Evolutionary conservation across 2,888 invertebrate species (phyloP).

Genomic region (Oscheius onirici): DNA sequence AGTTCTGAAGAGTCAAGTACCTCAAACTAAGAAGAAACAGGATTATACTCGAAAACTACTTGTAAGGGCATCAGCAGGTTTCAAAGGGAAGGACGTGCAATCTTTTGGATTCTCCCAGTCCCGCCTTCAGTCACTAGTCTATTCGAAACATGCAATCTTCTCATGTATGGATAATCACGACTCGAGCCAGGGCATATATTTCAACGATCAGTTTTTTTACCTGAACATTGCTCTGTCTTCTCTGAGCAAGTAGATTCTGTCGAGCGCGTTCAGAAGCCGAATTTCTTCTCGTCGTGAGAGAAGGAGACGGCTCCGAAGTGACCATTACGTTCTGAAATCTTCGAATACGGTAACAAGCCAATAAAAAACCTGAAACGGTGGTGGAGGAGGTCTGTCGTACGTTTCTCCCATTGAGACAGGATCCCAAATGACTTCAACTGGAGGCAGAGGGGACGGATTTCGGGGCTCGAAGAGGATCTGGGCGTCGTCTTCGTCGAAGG

Average conservation of each 20-base stretch:
- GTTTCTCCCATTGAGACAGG: background rate
- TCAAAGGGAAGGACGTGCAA: too few species aligned
- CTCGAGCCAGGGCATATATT: background rate
- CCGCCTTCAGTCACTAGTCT: too few species aligned
- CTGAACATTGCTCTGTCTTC: constrained; percentile 61
- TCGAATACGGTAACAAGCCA: background rate
- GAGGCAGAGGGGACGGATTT: constrained; percentile 41
- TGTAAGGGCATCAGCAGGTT: too few species aligned
- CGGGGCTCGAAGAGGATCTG: constrained; percentile 38
- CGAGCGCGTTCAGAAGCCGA: constrained; percentile 48
- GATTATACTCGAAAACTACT: too few species aligned
- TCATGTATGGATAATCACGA: too few species aligned
- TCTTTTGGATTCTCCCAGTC: too few species aligned
- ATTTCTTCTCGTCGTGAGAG: constrained; percentile 34
- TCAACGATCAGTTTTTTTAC: constrained; percentile 23
- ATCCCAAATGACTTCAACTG: constrained; percentile 51
- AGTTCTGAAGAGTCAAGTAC: too few species aligned
- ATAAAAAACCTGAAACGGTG: constrained; percentile 9
- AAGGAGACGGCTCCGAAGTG: constrained; percentile 11
- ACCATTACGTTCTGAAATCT: constrained; percentile 10
- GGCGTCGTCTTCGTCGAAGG: constrained; percentile 47
- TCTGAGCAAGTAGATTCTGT: constrained; percentile 52
- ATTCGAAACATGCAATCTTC: too few species aligned
- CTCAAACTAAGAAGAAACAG: too few species aligned
- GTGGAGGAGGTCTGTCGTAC: background rate